Percentiles rank a stretch among this genome's conserved stretches.
Evolutionary conservation across 1,140 invertebrate species (phyloP).

Genomic region (Macrobrachium rosenbergii): DNA sequence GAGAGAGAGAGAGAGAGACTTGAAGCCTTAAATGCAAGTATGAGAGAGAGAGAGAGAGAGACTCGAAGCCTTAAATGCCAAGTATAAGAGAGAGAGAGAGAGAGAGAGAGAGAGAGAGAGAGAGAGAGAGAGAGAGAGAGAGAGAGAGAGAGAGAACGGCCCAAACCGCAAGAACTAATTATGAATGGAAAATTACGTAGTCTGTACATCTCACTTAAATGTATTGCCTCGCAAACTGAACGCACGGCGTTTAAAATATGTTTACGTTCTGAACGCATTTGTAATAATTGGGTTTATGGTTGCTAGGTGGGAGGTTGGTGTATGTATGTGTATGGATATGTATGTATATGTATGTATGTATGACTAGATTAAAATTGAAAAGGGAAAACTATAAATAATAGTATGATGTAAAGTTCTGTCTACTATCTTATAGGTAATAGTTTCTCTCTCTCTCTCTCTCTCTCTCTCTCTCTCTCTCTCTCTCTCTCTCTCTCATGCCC

Average conservation of each 20-base stretch:
- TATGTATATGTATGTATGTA: not conserved
- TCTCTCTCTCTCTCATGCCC: too few relatives aligned
- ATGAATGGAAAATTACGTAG: not conserved
- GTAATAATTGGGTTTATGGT: not conserved
- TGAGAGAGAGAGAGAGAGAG: constrained; percentile 25
- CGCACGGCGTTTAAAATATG: too few relatives aligned
- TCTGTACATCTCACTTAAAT: not conserved
- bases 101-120: constrained; percentile 28
- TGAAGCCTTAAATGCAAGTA: not conserved
- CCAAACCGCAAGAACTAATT: not conserved
- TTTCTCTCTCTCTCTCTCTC: too few relatives aligned
- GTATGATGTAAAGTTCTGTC: not conserved
- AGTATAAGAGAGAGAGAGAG: constrained; percentile 26
- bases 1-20: constrained; percentile 27
- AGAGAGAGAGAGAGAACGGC: constrained; percentile 17
- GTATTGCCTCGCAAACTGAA: too few relatives aligned
- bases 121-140: constrained; percentile 31
- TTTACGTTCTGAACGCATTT: not conserved
- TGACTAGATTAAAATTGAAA: constrained; percentile 9
- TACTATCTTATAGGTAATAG: too few relatives aligned
- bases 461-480: too few relatives aligned
- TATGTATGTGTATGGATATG: not conserved
- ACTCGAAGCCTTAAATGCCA: too few relatives aligned
- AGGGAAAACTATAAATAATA: not conserved
- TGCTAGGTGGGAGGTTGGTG: not conserved